Conservation (phyloP, 2,797 vertebrate genomes). For the Gambusia yucatana region DNA sequence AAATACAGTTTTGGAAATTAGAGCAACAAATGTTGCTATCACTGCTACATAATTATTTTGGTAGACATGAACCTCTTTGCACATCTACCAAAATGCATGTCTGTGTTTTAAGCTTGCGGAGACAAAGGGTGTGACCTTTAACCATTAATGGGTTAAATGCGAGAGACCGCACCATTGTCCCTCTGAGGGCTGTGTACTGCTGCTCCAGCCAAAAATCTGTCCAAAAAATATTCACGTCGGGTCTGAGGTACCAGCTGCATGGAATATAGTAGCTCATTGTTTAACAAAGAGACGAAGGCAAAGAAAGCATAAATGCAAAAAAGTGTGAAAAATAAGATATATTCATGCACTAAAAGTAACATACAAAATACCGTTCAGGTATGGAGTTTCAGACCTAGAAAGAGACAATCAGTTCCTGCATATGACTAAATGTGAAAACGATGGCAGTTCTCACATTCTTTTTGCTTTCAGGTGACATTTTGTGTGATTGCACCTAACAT, state of each 20-base stretch:
- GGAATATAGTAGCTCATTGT: conserved; percentile 15
- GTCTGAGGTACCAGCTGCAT: conserved; percentile 29
- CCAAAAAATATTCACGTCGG: conserved; percentile 29
- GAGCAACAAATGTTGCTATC: neutral
- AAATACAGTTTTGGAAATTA: conserved; percentile 2
- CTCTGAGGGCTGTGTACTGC: conserved; percentile 50
- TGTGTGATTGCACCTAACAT: conserved; percentile 1
- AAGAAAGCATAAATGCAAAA: conserved; percentile 1
- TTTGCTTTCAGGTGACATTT: neutral
- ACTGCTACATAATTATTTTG: conserved; percentile 6
- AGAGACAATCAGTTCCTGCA: neutral
- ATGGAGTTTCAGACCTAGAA: conserved; percentile 6
- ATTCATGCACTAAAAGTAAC: neutral
- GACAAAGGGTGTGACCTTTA: conserved; percentile 34
- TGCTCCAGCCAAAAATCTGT: conserved; percentile 34
- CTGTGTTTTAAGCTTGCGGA: conserved; percentile 10
- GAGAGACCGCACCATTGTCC: conserved; percentile 29
- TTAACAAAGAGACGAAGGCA: conserved; percentile 1
- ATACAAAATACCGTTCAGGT: neutral
- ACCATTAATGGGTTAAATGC: conserved; percentile 3
- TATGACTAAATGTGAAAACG: conserved; percentile 11
- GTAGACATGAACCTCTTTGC: conserved; percentile 25
- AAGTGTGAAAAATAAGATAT: neutral
- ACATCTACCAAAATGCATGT: conserved; percentile 4
- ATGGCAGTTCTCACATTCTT: neutral